Evolutionary conservation across 2,888 invertebrate species (phyloP).

Genomic region (Pheosia gnoma): DNA sequence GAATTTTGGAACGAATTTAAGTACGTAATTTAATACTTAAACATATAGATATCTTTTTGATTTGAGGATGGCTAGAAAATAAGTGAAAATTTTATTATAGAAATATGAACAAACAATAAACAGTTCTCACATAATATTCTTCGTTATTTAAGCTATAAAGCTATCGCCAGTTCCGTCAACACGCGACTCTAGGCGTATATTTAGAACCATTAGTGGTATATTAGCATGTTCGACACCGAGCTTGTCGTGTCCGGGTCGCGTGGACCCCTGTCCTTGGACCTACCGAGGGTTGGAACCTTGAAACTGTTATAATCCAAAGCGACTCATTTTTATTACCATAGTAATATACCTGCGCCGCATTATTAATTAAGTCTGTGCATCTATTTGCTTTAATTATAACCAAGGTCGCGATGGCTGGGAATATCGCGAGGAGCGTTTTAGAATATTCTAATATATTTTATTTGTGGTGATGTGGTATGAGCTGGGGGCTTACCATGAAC

Average conservation of each 20-base stretch:
- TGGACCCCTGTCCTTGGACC: conserved; percentile 41
- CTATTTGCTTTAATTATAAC: conserved; percentile 50
- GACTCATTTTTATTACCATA: conserved; percentile 25
- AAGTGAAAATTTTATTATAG: too few species aligned
- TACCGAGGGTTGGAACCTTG: conserved; percentile 30
- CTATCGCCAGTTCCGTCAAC: conserved; percentile 32
- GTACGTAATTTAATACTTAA: too few species aligned
- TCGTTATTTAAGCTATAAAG: conserved; percentile 27
- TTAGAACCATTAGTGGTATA: conserved; percentile 30
- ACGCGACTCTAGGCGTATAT: conserved; percentile 31
- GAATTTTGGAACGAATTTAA: too few species aligned
- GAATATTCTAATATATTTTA: conserved; percentile 38
- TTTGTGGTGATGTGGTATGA: conserved; percentile 31
- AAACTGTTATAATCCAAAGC: conserved; percentile 41
- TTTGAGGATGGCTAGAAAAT: too few species aligned
- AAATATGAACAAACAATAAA: too few species aligned
- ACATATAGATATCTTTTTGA: too few species aligned
- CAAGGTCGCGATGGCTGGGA: conserved; percentile 42
- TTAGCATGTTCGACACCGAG: conserved; percentile 35
- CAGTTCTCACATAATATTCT: not conserved
- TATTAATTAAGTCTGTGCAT: conserved; percentile 53
- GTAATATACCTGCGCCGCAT: conserved; percentile 23
- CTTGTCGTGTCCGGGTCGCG: conserved; percentile 42
- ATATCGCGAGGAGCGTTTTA: conserved; percentile 40
- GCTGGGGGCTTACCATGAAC: conserved; percentile 33